Conservation (phyloP, 2,797 vertebrate species). For the Mormyrops attenuatus region DNA sequence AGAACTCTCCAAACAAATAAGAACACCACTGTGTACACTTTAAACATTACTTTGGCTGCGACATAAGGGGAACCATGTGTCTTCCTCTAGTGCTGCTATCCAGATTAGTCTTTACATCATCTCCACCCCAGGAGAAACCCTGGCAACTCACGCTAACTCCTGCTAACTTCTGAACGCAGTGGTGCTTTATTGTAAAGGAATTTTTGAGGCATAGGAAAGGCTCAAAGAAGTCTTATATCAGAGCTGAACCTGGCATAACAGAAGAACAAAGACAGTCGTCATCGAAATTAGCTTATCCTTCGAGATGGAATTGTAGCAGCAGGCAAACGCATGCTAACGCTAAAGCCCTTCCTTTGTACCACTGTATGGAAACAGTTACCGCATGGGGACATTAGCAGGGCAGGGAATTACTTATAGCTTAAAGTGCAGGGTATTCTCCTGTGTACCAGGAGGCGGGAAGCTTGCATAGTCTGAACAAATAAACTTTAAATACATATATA, state of each 20-base stretch:
- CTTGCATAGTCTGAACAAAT: background rate
- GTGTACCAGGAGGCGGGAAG: background rate
- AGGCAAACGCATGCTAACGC: background rate
- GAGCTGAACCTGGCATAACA: background rate
- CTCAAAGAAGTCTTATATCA: background rate
- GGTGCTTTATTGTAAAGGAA: background rate
- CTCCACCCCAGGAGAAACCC: background rate
- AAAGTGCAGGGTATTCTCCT: background rate
- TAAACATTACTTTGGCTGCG: background rate
- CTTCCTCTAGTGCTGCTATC: background rate
- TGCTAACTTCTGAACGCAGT: background rate
- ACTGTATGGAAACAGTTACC: background rate
- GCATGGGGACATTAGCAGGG: background rate
- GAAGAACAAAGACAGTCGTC: background rate
- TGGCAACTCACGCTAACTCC: background rate
- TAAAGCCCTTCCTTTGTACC: background rate
- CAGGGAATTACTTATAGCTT: background rate
- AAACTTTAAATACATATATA: constrained; percentile 16
- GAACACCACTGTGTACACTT: background rate
- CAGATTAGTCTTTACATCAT: background rate
- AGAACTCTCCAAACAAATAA: background rate
- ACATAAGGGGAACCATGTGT: background rate
- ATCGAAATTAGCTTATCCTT: background rate
- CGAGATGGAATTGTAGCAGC: background rate
- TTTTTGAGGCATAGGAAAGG: background rate